Percentiles rank a stretch among this genome's conserved stretches.
These are phyloP conservation scores for Stegodyphus dumicola DNA, from an alignment of 1,140 invertebrate species.

Conservation along the genomic window DNA sequence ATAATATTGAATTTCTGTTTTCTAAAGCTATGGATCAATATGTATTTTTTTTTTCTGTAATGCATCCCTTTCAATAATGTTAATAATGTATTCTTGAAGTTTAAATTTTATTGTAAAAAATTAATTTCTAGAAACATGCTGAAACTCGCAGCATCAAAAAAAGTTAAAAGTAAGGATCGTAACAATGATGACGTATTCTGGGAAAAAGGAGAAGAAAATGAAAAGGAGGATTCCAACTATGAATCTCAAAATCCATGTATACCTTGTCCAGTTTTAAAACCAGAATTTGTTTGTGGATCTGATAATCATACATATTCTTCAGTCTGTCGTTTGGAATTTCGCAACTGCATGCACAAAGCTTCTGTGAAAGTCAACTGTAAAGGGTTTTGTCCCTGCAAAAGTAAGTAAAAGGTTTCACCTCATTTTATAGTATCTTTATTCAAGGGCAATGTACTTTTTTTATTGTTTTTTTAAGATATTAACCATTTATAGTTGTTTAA, in stretches of 20 bases:
- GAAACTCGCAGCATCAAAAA: conserved; percentile 5
- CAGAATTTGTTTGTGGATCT: conserved; percentile 86
- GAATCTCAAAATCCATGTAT: conserved; percentile 72
- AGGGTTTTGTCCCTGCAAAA: conserved; percentile 90
- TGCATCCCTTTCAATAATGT: no score
- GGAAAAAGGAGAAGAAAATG: conserved; percentile 39
- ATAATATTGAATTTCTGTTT: no score
- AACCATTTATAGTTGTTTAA: no score
- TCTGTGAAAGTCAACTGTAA: conserved; percentile 82
- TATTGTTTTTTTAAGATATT: neutral
- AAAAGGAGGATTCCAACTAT: neutral
- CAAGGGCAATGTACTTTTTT: neutral
- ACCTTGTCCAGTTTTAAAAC: conserved; percentile 81
- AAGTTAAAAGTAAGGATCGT: conserved; percentile 4
- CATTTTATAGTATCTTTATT: neutral
- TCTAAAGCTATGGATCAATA: no score
- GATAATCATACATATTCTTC: conserved; percentile 95
- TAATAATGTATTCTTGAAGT: no score
- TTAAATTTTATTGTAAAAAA: no score
- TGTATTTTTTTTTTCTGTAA: no score
- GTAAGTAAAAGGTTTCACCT: conserved; percentile 68
- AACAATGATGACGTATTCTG: conserved; percentile 32
- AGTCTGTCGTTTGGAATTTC: conserved; percentile 86
- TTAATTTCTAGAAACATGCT: neutral
- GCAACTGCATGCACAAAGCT: conserved; percentile 87